phyloP scores from a whole-genome alignment of 1,140 invertebrate genomes.

The Drosophila takahashii region DNA sequence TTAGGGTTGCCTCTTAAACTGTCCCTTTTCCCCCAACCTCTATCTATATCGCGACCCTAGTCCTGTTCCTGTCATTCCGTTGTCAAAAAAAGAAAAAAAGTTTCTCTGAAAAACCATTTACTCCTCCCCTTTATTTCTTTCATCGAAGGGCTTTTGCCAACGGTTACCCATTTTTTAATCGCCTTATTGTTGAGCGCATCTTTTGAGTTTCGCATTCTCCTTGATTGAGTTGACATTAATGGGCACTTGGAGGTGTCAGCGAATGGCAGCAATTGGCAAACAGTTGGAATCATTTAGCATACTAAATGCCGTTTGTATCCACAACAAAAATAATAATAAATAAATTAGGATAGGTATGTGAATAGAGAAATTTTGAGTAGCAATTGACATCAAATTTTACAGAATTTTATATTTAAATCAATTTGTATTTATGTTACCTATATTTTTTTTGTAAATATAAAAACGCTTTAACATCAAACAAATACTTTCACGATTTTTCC shows the following conservation, averaged over 20 bases:
- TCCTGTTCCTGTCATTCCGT: slow-evolving; percentile 66
- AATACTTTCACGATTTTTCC: background rate
- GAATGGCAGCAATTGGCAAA: slow-evolving; percentile 68
- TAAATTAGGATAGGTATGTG: background rate
- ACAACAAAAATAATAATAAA: slow-evolving; percentile 19
- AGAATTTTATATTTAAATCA: too few relatives aligned
- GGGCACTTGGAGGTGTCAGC: slow-evolving; percentile 68
- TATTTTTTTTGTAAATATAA: too few relatives aligned
- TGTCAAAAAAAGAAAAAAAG: slow-evolving; percentile 75
- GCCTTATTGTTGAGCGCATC: slow-evolving; percentile 60
- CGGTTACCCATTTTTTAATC: slow-evolving; percentile 43
- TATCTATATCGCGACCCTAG: slow-evolving; percentile 1
- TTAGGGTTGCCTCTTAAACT: slow-evolving; percentile 66
- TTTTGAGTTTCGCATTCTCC: slow-evolving; percentile 32
- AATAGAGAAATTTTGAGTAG: too few relatives aligned
- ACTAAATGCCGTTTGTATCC: slow-evolving; percentile 11
- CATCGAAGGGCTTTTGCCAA: slow-evolving; percentile 36
- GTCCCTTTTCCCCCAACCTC: slow-evolving; percentile 2
- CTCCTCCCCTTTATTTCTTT: slow-evolving; percentile 10
- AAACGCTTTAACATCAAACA: slow-evolving; percentile 12
- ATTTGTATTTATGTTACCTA: too few relatives aligned
- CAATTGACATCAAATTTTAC: background rate
- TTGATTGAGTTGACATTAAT: slow-evolving; percentile 81
- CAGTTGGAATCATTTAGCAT: slow-evolving; percentile 43
- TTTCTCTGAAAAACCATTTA: slow-evolving; percentile 58